Conservation (phyloP, 2,113 vertebrate genomes). For the Fulmarus glacialis region DNA sequence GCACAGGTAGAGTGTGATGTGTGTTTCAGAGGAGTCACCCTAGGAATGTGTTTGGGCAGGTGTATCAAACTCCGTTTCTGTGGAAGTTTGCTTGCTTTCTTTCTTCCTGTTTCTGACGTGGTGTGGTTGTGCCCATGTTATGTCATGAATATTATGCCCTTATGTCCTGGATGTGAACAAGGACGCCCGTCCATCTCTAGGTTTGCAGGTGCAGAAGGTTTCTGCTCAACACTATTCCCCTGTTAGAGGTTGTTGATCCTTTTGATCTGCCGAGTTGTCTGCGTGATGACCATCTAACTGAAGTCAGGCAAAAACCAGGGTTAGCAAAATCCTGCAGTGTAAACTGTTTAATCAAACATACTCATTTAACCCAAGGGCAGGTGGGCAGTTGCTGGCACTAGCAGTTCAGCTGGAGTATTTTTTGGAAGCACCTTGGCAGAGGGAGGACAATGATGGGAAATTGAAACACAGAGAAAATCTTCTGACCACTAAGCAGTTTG, state of each 20-base stretch:
- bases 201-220: background rate
- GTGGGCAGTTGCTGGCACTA: background rate
- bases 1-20: background rate
- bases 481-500: background rate
- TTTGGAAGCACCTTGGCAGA: background rate
- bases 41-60: background rate
- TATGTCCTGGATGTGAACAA: background rate
- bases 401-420: background rate
- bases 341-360: background rate
- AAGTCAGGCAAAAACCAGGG: background rate
- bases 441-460: background rate
- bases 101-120: background rate
- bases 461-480: background rate
- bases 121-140: accelerated
- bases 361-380: background rate
- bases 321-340: accelerated
- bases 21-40: background rate
- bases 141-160: accelerated
- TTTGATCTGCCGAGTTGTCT: background rate
- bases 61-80: background rate
- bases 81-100: background rate
- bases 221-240: background rate
- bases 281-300: background rate
- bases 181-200: accelerated
- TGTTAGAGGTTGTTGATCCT: background rate